phyloP scores from a whole-genome alignment of 2,113 vertebrate species.

The Rhea americana region DNA sequence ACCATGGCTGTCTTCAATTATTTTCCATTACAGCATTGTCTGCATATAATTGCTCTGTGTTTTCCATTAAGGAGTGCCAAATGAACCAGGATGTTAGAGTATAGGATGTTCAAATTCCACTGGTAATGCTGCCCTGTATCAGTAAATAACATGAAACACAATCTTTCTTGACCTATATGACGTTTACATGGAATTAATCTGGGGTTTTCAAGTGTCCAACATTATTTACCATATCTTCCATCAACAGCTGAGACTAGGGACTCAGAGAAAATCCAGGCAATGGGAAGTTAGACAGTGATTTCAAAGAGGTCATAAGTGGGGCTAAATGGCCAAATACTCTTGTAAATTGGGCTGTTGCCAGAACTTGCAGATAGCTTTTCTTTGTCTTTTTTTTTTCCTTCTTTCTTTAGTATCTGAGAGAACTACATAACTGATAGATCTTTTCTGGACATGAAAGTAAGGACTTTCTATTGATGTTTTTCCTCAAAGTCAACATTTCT shows the following conservation, averaged over 20 bases:
- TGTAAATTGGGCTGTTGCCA: background rate
- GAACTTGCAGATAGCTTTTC: background rate
- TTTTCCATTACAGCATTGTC: conserved; percentile 76
- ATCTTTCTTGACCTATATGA: conserved; percentile 14
- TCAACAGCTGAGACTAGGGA: conserved; percentile 22
- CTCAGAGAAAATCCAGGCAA: conserved; percentile 22
- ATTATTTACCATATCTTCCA: conserved; percentile 23
- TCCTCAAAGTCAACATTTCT: background rate
- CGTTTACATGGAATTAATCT: conserved; percentile 18
- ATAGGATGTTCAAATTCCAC: conserved; percentile 49
- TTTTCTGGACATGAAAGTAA: background rate
- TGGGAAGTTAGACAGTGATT: background rate
- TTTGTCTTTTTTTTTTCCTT: background rate
- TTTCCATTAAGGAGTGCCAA: conserved; percentile 75
- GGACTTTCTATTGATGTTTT: background rate
- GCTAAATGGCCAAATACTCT: conserved; percentile 13
- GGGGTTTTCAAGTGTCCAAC: conserved; percentile 25
- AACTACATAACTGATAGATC: background rate
- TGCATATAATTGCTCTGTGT: conserved; percentile 71
- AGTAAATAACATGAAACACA: conserved; percentile 51
- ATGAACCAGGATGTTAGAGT: conserved; percentile 33
- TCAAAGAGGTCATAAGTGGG: background rate
- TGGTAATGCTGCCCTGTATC: conserved; percentile 36
- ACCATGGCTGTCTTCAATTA: conserved; percentile 60
- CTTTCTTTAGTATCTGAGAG: background rate